phyloP scores from a whole-genome alignment of 2,888 invertebrate species.

The Orthonychiurus folsomi region DNA sequence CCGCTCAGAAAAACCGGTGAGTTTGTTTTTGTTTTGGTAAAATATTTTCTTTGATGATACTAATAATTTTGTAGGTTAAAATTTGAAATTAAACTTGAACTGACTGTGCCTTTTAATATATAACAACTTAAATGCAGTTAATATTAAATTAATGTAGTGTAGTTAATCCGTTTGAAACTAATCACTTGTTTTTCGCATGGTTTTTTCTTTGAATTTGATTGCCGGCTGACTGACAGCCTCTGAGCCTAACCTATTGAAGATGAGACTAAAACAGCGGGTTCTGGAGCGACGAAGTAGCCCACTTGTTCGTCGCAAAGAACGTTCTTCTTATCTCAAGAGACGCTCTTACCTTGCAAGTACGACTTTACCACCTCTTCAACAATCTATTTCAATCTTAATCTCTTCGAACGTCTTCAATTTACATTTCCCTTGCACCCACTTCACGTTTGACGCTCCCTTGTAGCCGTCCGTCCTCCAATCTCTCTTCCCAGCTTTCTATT shows the following conservation, averaged over 20 bases:
- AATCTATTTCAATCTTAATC: not conserved
- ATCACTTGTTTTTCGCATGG: constrained; percentile 3
- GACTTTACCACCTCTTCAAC: constrained; percentile 16
- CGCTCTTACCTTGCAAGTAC: constrained; percentile 57
- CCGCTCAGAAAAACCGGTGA: constrained; percentile 90
- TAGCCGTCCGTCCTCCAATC: too few species aligned
- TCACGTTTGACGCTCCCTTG: too few species aligned
- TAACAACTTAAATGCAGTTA: too few species aligned
- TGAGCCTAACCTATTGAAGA: constrained; percentile 92
- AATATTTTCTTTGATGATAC: constrained; percentile 2
- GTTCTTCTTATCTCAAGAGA: constrained; percentile 65
- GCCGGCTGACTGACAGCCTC: constrained; percentile 59
- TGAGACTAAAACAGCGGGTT: constrained; percentile 86
- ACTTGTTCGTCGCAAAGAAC: constrained; percentile 70
- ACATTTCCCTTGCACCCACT: too few species aligned
- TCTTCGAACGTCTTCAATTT: not conserved
- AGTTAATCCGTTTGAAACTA: constrained; percentile 5
- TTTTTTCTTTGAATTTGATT: not conserved
- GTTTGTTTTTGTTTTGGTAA: constrained; percentile 34
- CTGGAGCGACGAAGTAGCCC: constrained; percentile 91
- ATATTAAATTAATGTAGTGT: constrained; percentile 5
- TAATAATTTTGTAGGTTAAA: not conserved
- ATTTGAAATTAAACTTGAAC: too few species aligned
- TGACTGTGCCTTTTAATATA: too few species aligned
- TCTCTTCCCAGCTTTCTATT: too few species aligned